These are phyloP conservation scores for Xanthia togata DNA, from an alignment of 2,888 invertebrate species.

Conservation along the genomic window DNA sequence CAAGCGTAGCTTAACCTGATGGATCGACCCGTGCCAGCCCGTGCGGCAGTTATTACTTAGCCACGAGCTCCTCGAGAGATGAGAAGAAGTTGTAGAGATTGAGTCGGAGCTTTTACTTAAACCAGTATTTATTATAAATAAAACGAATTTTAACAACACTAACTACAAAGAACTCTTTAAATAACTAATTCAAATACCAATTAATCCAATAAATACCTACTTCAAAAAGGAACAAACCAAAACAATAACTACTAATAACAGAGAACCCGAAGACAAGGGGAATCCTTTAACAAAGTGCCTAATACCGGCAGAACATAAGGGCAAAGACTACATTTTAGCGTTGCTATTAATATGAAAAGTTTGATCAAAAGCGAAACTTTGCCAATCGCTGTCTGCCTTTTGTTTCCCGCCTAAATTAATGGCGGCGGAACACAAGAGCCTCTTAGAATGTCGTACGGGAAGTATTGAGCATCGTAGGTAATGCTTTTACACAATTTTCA, in stretches of 20 bases:
- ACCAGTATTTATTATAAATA: too few relatives aligned
- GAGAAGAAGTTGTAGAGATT: too few relatives aligned
- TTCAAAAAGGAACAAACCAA: slow-evolving; percentile 5
- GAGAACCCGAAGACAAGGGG: slow-evolving; percentile 7
- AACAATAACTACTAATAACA: slow-evolving; percentile 15
- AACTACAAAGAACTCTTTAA: neutral
- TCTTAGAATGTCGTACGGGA: slow-evolving; percentile 38
- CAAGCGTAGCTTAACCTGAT: too few relatives aligned
- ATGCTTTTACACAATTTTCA: slow-evolving; percentile 46
- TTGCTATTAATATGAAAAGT: slow-evolving; percentile 81
- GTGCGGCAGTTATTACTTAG: too few relatives aligned
- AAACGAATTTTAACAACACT: neutral
- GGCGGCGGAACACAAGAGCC: slow-evolving; percentile 63
- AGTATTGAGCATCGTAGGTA: slow-evolving; percentile 39
- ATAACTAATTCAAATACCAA: neutral
- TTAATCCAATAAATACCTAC: neutral
- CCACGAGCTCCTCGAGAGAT: too few relatives aligned
- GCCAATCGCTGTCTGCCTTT: slow-evolving; percentile 79
- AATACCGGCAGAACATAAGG: slow-evolving; percentile 52
- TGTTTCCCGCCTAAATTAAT: slow-evolving; percentile 76
- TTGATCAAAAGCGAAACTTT: slow-evolving; percentile 79
- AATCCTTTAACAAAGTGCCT: slow-evolving; percentile 54
- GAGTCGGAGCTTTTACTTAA: too few relatives aligned
- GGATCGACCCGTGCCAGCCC: too few relatives aligned
- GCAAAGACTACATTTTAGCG: slow-evolving; percentile 58